Evolutionary conservation across 2,888 invertebrate genomes (phyloP).

Genomic region (Podotricha telesiphe): DNA sequence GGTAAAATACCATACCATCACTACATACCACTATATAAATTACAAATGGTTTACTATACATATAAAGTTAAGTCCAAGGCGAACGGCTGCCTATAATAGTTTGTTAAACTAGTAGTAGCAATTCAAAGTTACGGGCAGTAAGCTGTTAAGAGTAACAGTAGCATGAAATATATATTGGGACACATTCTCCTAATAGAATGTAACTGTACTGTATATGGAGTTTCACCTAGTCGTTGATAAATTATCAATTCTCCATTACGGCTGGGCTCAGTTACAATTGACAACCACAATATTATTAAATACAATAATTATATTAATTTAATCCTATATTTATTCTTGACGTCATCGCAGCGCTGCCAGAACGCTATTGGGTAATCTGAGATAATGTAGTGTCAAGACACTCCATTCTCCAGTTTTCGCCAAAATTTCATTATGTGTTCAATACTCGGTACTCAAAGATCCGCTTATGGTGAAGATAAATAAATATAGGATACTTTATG

Average conservation of each 20-base stretch:
- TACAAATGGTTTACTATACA: too few relatives aligned
- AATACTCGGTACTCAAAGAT: too few relatives aligned
- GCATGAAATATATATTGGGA: background rate
- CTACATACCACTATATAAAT: background rate
- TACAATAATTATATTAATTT: constrained; percentile 1
- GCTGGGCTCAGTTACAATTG: background rate
- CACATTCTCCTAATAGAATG: background rate
- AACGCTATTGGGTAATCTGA: background rate
- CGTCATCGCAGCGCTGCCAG: background rate
- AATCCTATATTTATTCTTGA: background rate
- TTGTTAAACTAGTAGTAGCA: background rate
- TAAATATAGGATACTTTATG: too few relatives aligned
- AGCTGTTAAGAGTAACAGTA: background rate
- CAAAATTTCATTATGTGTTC: too few relatives aligned
- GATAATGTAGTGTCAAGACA: background rate
- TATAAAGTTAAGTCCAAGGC: too few relatives aligned
- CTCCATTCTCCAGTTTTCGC: background rate
- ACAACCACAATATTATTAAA: background rate
- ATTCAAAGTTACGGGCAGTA: constrained; percentile 1
- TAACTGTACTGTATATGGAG: background rate
- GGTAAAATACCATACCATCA: too few relatives aligned
- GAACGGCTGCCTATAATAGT: background rate
- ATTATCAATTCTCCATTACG: background rate
- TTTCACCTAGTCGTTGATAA: background rate
- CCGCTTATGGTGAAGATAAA: too few relatives aligned